Evolutionary conservation across 2,888 invertebrate species (phyloP), one percentile per base, ranked within the genome.

Genomic region (Liopterus haemorrhoidalis): DNA sequence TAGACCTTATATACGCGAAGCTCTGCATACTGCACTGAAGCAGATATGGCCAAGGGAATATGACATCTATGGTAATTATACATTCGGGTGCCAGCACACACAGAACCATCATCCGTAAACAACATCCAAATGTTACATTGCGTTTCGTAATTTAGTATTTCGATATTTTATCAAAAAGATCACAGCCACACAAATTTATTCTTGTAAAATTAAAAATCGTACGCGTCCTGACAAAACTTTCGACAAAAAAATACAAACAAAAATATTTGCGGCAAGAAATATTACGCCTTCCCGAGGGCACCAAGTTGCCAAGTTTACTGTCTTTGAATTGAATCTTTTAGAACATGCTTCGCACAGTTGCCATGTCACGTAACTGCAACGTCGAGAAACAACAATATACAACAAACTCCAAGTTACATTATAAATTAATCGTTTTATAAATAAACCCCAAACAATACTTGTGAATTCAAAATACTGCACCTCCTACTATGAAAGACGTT

Each of bases 331-430:
- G 50, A 55, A 63, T 62, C 59, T 61, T 63, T 59, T 60, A 59
- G 57, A 64, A 64, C 66, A 64, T 59, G 65, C 63, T 65, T 61
- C 59, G 57, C 67, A 58, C 60, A 56, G 69, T 69, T 69, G 69
- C 68, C 69, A 67, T 63, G 60, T 67, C 66, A 65, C 64, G 60
- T 65, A 64, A 62, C 63, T 63, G 64, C 66, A 65, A 66, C 67
- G 63, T 67, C 64, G 64, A 45, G 45, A 39, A 33, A 44, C 6
- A 39, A 25, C 11, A 19, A 32, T 22, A 35, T 47, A 65, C 63
- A 67, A 67, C 63, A 68, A 67, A 68, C 66, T 65, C 59, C 62
- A 65, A 63, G 66, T 66, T 65, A 62, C 61, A 59, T 54, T 57
- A 59, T 56, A 61, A 60, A 57, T 52, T 28, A 59, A 57, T 52